Percentiles rank a stretch among this genome's conserved stretches.
Evolutionary conservation across 2,888 invertebrate genomes (phyloP).

Genomic region (Acanthoscelides obtectus): DNA sequence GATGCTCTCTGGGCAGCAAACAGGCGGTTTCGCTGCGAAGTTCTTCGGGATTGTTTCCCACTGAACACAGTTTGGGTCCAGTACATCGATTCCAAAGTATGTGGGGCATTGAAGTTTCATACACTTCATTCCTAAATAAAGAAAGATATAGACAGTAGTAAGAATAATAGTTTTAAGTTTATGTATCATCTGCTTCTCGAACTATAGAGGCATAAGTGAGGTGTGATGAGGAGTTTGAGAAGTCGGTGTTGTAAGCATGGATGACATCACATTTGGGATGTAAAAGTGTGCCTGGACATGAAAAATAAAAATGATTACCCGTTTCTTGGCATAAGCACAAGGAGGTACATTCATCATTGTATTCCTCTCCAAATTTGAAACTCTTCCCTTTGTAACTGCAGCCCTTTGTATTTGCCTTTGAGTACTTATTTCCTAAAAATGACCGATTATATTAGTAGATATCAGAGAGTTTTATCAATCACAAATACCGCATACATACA

Average conservation of each 20-base stretch:
- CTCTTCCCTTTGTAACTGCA: constrained; percentile 41
- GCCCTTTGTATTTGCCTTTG: constrained; percentile 7
- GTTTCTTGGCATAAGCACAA: constrained; percentile 68
- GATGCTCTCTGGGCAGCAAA: constrained; percentile 77
- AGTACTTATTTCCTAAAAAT: constrained; percentile 1
- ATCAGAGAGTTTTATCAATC: too few species aligned
- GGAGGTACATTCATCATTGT: constrained; percentile 77
- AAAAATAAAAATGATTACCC: too few species aligned
- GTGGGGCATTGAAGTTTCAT: constrained; percentile 78
- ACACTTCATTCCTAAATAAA: constrained; percentile 61
- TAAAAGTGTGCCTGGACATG: too few species aligned
- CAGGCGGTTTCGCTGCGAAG: constrained; percentile 66
- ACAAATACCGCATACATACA: too few species aligned
- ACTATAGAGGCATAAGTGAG: too few species aligned
- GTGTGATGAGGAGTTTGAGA: too few species aligned
- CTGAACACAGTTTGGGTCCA: constrained; percentile 77
- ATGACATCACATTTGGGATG: too few species aligned
- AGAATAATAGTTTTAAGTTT: too few species aligned
- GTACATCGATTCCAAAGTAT: constrained; percentile 77
- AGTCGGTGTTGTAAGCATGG: too few species aligned
- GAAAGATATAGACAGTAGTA: too few species aligned
- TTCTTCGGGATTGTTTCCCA: constrained; percentile 80
- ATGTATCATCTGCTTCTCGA: too few species aligned
- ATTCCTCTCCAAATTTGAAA: constrained; percentile 59
- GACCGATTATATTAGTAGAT: too few species aligned